These are phyloP conservation scores for Cyrtorhinus lividipennis DNA, from an alignment of 1,140 invertebrate genomes.

Conservation along the genomic window DNA sequence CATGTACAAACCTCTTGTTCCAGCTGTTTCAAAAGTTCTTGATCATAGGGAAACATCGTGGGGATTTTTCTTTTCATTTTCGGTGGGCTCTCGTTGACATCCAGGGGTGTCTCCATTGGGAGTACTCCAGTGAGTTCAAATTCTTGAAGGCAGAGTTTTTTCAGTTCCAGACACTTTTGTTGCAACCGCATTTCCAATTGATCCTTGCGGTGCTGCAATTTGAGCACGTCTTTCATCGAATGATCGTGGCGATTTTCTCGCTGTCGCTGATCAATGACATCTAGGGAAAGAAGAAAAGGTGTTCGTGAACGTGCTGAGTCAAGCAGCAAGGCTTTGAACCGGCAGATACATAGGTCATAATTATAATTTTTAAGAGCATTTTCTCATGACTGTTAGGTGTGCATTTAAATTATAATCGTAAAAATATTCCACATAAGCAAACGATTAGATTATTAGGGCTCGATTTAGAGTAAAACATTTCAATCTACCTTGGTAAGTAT, in stretches of 20 bases:
- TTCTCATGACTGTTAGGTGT: no score
- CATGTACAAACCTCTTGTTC: not conserved
- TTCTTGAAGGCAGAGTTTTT: constrained; percentile 59
- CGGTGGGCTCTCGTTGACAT: constrained; percentile 55
- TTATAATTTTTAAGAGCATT: no score
- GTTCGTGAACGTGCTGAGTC: no score
- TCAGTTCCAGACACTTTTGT: constrained; percentile 60
- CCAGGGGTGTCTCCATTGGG: constrained; percentile 60
- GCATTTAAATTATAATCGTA: no score
- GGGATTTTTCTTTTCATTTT: constrained; percentile 44
- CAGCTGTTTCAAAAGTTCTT: not conserved
- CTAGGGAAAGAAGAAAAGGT: no score
- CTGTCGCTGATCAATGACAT: no score
- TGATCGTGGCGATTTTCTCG: no score
- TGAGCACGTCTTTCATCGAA: constrained; percentile 13
- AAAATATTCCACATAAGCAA: no score
- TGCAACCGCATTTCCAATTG: constrained; percentile 43
- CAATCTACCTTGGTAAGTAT: not conserved
- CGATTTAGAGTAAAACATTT: no score
- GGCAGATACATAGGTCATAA: no score
- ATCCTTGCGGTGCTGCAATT: constrained; percentile 35
- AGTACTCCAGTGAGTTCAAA: constrained; percentile 65
- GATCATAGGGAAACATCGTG: constrained; percentile 44
- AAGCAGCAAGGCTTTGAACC: no score
- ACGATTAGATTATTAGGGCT: no score